A percentile compares a stretch with the other conserved stretches of the same genome.
These are phyloP conservation scores for Vanessa tameamea DNA, from an alignment of 1,140 invertebrate species.

Conservation along the genomic window DNA sequence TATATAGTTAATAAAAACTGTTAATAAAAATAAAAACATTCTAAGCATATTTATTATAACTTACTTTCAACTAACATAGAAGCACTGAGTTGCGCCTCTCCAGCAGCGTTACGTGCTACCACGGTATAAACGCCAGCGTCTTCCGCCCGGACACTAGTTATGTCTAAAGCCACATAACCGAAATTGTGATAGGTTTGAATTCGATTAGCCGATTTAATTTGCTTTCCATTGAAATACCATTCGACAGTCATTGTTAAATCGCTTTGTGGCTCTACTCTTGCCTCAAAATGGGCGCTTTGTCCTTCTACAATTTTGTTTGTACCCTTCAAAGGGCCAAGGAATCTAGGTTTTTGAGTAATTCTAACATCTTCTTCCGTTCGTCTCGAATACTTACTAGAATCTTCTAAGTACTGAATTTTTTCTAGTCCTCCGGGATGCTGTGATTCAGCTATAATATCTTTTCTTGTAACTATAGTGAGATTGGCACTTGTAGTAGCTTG, in stretches of 20 bases:
- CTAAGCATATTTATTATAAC: conserved; percentile 57
- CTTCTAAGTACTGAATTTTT: conserved; percentile 95
- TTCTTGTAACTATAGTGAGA: conserved; percentile 92
- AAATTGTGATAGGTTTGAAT: conserved; percentile 97
- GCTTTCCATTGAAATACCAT: conserved; percentile 95
- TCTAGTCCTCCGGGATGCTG: conserved; percentile 93
- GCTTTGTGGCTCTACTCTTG: conserved; percentile 94
- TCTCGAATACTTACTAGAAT: conserved; percentile 86
- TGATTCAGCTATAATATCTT: conserved; percentile 90
- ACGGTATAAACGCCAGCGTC: conserved; percentile 94
- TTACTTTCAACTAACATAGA: conserved; percentile 94
- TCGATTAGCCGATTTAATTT: conserved; percentile 90
- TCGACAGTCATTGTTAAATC: conserved; percentile 93
- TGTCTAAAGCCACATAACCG: conserved; percentile 96
- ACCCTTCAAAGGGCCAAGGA: conserved; percentile 92
- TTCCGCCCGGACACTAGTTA: conserved; percentile 91
- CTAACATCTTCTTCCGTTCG: conserved; percentile 86
- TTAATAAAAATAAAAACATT: conserved; percentile 7
- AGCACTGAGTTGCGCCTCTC: conserved; percentile 90
- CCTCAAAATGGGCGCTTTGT: conserved; percentile 97
- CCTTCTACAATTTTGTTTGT: conserved; percentile 97
- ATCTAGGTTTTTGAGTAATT: conserved; percentile 89
- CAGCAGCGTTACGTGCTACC: conserved; percentile 92
- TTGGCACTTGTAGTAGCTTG: conserved; percentile 97
- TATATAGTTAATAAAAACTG: not conserved